phyloP scores from a whole-genome alignment of 2,113 vertebrate species.

The Morone chrysops region DNA sequence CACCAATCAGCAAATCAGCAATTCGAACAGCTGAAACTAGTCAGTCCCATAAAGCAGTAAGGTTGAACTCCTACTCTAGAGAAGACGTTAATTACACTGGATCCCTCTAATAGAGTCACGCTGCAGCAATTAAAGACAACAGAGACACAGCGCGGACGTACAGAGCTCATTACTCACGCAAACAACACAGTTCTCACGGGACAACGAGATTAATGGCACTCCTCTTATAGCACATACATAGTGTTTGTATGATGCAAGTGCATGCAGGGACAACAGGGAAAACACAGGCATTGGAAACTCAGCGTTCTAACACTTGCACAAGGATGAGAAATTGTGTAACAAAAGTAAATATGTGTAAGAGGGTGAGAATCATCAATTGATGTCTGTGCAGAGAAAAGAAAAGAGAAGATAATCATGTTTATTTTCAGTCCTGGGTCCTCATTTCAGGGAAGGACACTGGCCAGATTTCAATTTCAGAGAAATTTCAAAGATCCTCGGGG shows the following conservation, averaged over 20 bases:
- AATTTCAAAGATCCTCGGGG: conserved; percentile 51
- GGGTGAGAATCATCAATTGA: conserved; percentile 4
- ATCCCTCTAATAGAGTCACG: conserved; percentile 74
- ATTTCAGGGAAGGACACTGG: conserved; percentile 22
- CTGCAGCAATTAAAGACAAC: conserved; percentile 75
- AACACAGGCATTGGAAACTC: background rate
- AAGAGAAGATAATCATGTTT: conserved; percentile 35
- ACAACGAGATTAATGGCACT: conserved; percentile 69
- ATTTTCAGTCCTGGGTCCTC: conserved; percentile 20
- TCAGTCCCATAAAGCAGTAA: conserved; percentile 2
- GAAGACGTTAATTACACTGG: conserved; percentile 68
- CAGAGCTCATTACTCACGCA: conserved; percentile 76
- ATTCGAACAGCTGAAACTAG: conserved; percentile 11
- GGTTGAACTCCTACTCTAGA: conserved; percentile 29
- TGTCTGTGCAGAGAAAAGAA: background rate
- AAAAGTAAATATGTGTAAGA: background rate
- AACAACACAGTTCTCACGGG: conserved; percentile 66
- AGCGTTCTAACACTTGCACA: background rate
- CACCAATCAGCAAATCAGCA: conserved; percentile 18
- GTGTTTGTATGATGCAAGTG: conserved; percentile 39
- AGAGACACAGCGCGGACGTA: conserved; percentile 53
- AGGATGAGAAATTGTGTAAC: background rate
- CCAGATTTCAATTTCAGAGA: conserved; percentile 61
- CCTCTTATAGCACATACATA: conserved; percentile 48
- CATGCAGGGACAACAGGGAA: background rate